Evolutionary conservation across 2,797 vertebrate species (phyloP).

Genomic region (Myotis daubentonii): DNA sequence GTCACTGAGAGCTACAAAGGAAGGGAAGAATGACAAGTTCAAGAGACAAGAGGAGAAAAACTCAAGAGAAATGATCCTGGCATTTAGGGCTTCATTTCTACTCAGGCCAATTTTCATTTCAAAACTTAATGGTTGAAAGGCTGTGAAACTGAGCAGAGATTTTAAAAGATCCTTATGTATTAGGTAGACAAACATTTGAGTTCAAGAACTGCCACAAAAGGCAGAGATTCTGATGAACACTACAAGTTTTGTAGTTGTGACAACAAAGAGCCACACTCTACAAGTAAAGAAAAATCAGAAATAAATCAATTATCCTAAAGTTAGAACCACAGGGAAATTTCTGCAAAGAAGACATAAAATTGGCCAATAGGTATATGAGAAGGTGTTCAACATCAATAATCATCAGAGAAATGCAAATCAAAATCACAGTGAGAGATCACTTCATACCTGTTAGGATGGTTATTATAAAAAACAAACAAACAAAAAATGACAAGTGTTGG

Average conservation of each 20-base stretch:
- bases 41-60: background rate
- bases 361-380: background rate
- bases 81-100: conserved; percentile 7
- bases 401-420: background rate
- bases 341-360: background rate
- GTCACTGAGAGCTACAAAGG: background rate
- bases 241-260: conserved; percentile 2
- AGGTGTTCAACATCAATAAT: background rate
- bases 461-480: background rate
- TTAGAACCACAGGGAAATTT: background rate
- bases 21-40: conserved; percentile 15
- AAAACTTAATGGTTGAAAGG: background rate
- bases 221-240: background rate
- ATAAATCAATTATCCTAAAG: conserved; percentile 37
- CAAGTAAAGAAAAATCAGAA: conserved; percentile 17
- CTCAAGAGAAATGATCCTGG: background rate
- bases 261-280: background rate
- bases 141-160: background rate
- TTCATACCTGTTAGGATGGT: background rate
- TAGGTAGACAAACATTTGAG: conserved; percentile 7
- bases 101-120: background rate
- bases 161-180: background rate
- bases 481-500: background rate
- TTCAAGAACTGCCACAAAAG: background rate
- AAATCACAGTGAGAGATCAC: background rate